phyloP scores from a whole-genome alignment of 2,797 vertebrate species.

The Cirrhinus molitorella region DNA sequence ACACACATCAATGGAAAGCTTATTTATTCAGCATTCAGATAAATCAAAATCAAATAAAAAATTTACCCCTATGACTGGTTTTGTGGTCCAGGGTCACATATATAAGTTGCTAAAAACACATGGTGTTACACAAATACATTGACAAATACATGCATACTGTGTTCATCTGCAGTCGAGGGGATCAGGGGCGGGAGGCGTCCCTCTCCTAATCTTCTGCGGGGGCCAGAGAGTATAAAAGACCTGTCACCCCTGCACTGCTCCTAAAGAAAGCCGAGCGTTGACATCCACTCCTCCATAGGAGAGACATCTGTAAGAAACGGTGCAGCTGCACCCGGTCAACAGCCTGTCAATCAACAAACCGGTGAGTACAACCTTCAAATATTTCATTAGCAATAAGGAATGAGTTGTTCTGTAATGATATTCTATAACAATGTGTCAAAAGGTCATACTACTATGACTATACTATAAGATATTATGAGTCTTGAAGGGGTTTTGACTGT shows the following conservation, averaged over 20 bases:
- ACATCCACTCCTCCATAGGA: conserved; percentile 64
- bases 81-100: not conserved
- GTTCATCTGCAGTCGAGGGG: conserved; percentile 42
- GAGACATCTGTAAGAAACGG: conserved; percentile 54
- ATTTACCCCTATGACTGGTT: too few species aligned
- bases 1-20: too few species aligned
- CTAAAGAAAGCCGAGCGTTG: conserved; percentile 72
- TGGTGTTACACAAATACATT: not conserved
- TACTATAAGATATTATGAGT: not conserved
- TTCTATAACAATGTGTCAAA: not conserved
- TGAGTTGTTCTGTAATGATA: not conserved
- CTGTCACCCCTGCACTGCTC: conserved; percentile 67
- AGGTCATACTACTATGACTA: too few species aligned
- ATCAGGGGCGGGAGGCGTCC: conserved; percentile 63
- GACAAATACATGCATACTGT: not conserved
- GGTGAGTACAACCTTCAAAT: conserved; percentile 70
- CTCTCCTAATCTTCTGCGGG: conserved; percentile 80
- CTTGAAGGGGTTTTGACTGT: not conserved
- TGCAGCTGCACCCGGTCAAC: conserved; percentile 51
- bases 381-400: not conserved
- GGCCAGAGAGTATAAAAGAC: conserved; percentile 71
- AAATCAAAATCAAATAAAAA: too few species aligned
- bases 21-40: too few species aligned
- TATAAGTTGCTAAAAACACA: not conserved
- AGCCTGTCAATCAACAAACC: conserved; percentile 59